Percentiles rank a stretch among this genome's conserved stretches.
Evolutionary conservation across 2,888 invertebrate species (phyloP).

Genomic region (Arctia plantaginis): DNA sequence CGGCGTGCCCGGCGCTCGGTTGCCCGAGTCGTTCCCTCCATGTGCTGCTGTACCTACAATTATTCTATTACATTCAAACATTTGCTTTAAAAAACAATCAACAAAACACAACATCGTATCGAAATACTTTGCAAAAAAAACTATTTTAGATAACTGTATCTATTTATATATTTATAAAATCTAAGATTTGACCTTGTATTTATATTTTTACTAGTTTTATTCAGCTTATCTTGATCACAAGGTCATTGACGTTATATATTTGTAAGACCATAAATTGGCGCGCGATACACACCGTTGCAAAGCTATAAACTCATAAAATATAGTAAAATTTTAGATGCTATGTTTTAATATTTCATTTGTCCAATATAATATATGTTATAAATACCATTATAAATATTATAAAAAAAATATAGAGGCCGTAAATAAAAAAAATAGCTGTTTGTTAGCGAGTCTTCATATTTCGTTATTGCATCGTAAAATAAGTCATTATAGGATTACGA

Average conservation of each 20-base stretch:
- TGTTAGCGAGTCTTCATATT: constrained; percentile 23
- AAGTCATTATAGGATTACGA: constrained; percentile 19
- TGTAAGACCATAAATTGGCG: not conserved
- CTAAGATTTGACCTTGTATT: not conserved
- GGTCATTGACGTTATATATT: not conserved
- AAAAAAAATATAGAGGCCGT: not conserved
- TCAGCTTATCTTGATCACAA: not conserved
- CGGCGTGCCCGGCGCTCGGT: no score
- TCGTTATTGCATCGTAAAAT: constrained; percentile 34
- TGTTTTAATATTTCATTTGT: not conserved
- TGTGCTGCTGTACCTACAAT: no score
- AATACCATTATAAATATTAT: not conserved
- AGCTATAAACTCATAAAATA: not conserved
- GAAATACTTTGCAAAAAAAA: not conserved
- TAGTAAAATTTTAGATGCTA: not conserved
- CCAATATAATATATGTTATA: not conserved
- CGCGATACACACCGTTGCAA: not conserved
- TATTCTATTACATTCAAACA: not conserved
- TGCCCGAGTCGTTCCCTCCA: no score
- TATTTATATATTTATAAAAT: not conserved
- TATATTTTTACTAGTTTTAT: not conserved
- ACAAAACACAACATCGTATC: not conserved
- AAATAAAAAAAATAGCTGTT: not conserved
- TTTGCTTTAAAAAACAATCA: not conserved
- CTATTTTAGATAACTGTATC: not conserved